These are phyloP conservation scores for Parasteatoda tepidariorum DNA, from an alignment of 1,140 invertebrate genomes.

Conservation along the genomic window DNA sequence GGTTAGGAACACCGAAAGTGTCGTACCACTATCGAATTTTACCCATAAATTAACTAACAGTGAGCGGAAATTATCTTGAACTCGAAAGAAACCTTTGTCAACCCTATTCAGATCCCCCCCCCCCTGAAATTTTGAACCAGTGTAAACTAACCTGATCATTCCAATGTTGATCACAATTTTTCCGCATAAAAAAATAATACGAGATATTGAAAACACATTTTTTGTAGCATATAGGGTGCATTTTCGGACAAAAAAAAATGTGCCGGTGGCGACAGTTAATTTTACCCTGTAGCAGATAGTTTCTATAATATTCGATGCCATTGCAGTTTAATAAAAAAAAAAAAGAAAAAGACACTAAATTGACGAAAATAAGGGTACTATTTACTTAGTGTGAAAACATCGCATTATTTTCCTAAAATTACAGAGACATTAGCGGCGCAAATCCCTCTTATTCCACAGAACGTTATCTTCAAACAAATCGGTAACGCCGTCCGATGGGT, in stretches of 20 bases:
- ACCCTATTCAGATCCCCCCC: no score
- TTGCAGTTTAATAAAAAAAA: neutral
- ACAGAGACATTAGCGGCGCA: conserved; percentile 22
- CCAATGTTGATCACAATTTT: neutral
- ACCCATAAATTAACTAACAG: no score
- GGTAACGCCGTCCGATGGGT: no score
- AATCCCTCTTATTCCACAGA: no score
- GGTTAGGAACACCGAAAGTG: no score
- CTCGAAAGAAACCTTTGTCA: no score
- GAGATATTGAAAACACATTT: neutral
- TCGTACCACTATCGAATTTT: no score
- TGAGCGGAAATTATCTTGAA: no score
- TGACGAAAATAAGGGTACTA: conserved; percentile 11
- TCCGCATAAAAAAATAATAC: neutral
- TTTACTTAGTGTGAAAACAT: conserved; percentile 13
- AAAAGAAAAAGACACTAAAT: neutral
- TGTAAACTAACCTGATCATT: neutral
- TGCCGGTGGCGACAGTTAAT: neutral
- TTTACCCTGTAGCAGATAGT: neutral
- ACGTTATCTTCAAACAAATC: no score
- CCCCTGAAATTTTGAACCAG: no score
- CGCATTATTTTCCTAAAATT: conserved; percentile 20
- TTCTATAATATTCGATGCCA: neutral
- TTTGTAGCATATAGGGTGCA: neutral
- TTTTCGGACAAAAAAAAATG: neutral